Conservation (phyloP, 2,113 vertebrate species). For the Corythoichthys intestinalis region DNA sequence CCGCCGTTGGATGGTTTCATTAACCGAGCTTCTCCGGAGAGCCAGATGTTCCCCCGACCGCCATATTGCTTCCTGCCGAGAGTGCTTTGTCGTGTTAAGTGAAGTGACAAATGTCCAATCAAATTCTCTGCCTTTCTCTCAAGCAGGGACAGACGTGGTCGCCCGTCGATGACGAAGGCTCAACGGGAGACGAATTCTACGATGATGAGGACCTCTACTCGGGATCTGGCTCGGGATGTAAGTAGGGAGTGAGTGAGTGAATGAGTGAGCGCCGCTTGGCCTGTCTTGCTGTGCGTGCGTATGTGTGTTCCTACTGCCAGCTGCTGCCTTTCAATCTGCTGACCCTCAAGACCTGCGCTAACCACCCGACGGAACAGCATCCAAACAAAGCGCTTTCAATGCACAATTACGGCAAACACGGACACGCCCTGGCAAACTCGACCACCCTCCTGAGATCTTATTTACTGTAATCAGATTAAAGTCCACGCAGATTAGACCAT, state of each 20-base stretch:
- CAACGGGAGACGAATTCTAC: conserved; percentile 64
- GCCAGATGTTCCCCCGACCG: not conserved
- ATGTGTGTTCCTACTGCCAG: conserved; percentile 48
- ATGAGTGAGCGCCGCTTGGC: too few species aligned
- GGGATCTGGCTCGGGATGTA: conserved; percentile 78
- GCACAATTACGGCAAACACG: conserved; percentile 32
- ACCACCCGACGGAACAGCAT: conserved; percentile 9
- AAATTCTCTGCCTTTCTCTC: conserved; percentile 16
- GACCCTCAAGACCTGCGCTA: conserved; percentile 37
- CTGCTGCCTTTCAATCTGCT: conserved; percentile 65
- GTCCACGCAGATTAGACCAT: conserved; percentile 60
- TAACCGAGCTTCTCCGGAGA: not conserved
- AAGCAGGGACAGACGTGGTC: conserved; percentile 61
- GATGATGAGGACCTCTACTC: conserved; percentile 78
- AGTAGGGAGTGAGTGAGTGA: conserved; percentile 38
- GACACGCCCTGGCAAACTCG: conserved; percentile 27
- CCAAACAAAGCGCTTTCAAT: conserved; percentile 17
- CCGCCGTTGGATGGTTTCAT: not conserved
- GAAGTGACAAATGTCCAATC: not conserved
- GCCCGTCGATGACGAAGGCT: conserved; percentile 65
- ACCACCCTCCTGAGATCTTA: conserved; percentile 49
- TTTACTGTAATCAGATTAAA: conserved; percentile 70
- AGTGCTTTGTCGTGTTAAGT: not conserved
- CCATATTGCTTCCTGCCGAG: not conserved
- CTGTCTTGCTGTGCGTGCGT: not conserved